Percentiles rank a stretch among this genome's conserved stretches.
Evolutionary conservation across 2,888 invertebrate species (phyloP).

Genomic region (Calameuta filiformis): DNA sequence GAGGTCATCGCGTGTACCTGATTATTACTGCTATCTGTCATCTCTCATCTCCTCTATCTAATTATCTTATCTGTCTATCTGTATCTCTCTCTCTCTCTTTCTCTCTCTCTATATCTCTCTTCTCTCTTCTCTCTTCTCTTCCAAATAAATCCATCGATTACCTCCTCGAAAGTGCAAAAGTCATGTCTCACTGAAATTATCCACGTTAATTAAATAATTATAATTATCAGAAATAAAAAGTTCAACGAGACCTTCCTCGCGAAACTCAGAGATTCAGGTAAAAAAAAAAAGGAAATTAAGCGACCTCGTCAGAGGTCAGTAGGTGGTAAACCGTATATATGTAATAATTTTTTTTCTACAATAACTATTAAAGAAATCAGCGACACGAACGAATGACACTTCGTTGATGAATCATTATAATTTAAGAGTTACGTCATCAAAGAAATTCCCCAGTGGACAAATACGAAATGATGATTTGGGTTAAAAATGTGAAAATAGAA

Average conservation of each 20-base stretch:
- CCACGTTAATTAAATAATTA: neutral
- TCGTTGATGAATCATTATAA: neutral
- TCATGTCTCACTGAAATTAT: neutral
- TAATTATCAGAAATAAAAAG: neutral
- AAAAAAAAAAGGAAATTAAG: neutral
- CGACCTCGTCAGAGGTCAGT: neutral
- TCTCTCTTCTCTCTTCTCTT: neutral
- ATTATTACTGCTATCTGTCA: neutral
- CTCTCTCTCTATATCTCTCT: conserved; percentile 18
- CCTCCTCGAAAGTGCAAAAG: neutral
- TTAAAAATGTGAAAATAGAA: neutral
- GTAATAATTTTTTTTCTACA: neutral
- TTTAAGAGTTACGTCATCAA: neutral
- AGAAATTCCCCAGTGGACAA: neutral
- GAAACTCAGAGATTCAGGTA: neutral
- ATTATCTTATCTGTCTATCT: conserved; percentile 15
- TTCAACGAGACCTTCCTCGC: neutral
- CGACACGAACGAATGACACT: neutral
- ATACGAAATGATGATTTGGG: neutral
- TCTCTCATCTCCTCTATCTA: conserved; percentile 28
- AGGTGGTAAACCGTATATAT: neutral
- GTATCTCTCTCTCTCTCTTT: conserved; percentile 26
- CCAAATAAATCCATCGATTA: neutral
- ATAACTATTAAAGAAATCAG: neutral
- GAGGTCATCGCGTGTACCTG: neutral